Evolutionary conservation across 2,113 vertebrate species (phyloP).

Genomic region (Fukomys damarensis): DNA sequence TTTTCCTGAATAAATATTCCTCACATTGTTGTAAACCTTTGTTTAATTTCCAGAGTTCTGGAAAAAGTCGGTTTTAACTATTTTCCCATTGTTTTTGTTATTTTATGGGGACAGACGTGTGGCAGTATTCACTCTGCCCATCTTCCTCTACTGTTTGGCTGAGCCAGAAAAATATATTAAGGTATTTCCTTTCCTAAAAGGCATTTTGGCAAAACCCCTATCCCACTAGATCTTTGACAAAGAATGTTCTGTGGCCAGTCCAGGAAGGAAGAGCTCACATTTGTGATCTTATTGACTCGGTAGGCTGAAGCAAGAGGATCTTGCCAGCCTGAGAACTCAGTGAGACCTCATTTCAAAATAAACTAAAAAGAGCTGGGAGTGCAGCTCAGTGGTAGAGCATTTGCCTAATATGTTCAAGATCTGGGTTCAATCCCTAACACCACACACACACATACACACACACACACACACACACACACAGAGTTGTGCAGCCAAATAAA

Average conservation of each 20-base stretch:
- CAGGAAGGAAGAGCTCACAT: neutral
- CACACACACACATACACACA: no score
- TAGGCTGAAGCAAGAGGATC: neutral
- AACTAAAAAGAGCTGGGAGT: no score
- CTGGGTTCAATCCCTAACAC: no score
- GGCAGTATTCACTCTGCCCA: neutral
- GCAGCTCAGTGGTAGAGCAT: neutral
- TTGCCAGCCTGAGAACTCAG: neutral
- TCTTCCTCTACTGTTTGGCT: neutral
- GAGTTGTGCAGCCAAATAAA: neutral
- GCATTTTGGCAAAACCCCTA: neutral
- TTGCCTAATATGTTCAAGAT: no score
- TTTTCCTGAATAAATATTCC: constrained; percentile 19
- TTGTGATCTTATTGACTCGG: neutral
- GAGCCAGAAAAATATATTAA: neutral
- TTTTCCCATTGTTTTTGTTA: neutral
- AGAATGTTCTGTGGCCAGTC: neutral
- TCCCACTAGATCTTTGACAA: neutral
- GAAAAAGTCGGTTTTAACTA: neutral
- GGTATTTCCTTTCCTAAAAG: neutral
- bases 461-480: no score
- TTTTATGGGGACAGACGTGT: neutral
- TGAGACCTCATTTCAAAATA: neutral
- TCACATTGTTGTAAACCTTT: neutral
- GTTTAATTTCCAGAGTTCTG: constrained; percentile 4